Conservation (phyloP, 1,140 invertebrate species). For the Temnothorax longispinosus region DNA sequence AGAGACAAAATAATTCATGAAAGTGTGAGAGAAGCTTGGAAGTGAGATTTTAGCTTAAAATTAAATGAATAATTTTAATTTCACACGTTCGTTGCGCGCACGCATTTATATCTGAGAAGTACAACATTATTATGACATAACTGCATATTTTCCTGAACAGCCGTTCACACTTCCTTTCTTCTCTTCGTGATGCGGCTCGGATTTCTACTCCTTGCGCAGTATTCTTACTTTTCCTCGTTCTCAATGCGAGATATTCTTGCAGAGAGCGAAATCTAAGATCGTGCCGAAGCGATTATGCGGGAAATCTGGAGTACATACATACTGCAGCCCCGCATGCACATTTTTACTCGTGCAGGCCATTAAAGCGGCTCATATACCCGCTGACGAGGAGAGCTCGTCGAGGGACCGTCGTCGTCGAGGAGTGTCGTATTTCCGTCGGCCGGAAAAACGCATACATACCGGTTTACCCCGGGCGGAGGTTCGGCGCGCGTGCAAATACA, state of each 20-base stretch:
- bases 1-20: neutral
- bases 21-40: neutral
- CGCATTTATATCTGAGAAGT: neutral
- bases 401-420: slow-evolving; percentile 12
- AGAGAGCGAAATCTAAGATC: slow-evolving; percentile 11
- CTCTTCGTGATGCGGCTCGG: neutral
- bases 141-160: neutral
- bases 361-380: slow-evolving; percentile 33
- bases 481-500: slow-evolving; percentile 53
- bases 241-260: neutral
- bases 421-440: slow-evolving; percentile 63
- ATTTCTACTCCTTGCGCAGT: neutral
- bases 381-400: slow-evolving; percentile 54
- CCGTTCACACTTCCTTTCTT: neutral
- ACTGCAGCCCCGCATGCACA: neutral
- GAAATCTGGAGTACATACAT: neutral
- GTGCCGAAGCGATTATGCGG: neutral
- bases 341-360: slow-evolving; percentile 2
- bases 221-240: neutral
- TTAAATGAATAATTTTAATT: neutral
- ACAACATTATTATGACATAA: neutral
- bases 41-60: neutral
- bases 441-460: slow-evolving; percentile 67
- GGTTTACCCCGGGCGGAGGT: slow-evolving; percentile 33
- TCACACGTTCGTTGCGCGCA: neutral